Evolutionary conservation across 1,140 invertebrate genomes (phyloP).

Genomic region (Drosophila kanapiae): DNA sequence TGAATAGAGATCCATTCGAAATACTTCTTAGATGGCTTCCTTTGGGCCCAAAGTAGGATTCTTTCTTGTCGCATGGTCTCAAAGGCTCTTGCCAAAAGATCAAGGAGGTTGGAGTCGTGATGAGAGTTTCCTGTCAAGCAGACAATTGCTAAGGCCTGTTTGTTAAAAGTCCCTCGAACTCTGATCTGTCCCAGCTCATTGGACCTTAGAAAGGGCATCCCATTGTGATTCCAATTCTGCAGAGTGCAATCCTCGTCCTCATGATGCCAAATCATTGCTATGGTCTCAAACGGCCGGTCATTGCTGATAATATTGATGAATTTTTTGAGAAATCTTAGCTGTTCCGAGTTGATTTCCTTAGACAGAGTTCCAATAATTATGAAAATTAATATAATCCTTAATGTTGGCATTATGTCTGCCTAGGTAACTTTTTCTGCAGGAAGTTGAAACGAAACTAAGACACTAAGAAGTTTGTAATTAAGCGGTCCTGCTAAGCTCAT

Average conservation of each 20-base stretch:
- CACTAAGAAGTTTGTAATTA: neutral
- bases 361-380: neutral
- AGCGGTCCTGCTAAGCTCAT: neutral
- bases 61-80: slow-evolving; percentile 10
- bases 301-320: neutral
- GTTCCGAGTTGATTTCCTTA: too few species aligned
- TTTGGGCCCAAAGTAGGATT: neutral
- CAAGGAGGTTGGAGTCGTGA: neutral
- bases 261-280: neutral
- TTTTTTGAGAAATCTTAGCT: neutral
- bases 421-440: slow-evolving; percentile 1
- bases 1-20: neutral
- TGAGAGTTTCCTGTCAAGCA: neutral
- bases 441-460: neutral
- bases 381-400: neutral
- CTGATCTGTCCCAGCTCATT: slow-evolving; percentile 3
- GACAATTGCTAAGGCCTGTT: neutral
- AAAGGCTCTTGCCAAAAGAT: neutral
- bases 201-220: neutral
- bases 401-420: neutral
- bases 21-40: neutral
- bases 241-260: neutral
- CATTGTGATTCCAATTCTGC: neutral
- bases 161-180: neutral
- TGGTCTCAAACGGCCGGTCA: neutral